Conservation (phyloP, 2,113 vertebrate genomes). For the Fregetta grallaria region DNA sequence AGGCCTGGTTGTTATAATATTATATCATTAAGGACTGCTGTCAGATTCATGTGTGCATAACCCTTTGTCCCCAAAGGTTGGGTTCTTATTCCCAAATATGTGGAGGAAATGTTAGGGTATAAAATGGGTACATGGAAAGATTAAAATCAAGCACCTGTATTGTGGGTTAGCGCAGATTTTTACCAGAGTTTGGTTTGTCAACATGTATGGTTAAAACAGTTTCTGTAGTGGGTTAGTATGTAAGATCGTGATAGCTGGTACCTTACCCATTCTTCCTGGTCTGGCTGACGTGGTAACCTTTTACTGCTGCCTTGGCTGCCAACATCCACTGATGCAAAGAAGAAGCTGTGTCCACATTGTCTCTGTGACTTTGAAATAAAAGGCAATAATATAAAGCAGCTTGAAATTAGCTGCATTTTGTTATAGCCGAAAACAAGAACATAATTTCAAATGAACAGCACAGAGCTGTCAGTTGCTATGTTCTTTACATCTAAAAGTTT, state of each 20-base stretch:
- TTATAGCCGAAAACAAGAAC: background rate
- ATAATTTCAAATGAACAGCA: background rate
- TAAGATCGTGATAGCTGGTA: background rate
- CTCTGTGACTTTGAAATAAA: background rate
- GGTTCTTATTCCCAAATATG: background rate
- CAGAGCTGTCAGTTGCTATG: background rate
- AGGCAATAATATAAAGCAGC: background rate
- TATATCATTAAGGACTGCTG: background rate
- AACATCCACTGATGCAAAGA: background rate
- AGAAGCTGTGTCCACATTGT: background rate
- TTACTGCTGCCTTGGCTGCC: background rate
- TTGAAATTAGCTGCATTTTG: conserved; percentile 5
- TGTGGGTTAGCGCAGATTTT: background rate
- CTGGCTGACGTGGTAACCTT: background rate
- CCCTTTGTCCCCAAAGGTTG: background rate
- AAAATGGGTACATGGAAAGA: background rate
- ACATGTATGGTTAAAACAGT: background rate
- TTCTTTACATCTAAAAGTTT: background rate
- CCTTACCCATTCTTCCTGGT: background rate
- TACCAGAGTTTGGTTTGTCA: background rate
- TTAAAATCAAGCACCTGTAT: background rate
- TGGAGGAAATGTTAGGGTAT: background rate
- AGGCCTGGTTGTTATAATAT: background rate
- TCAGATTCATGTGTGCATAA: background rate
- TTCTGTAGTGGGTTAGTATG: background rate